Percentiles rank a stretch among this genome's conserved stretches.
Conservation (phyloP, 1,140 invertebrate genomes). For the Lithobius niger region DNA sequence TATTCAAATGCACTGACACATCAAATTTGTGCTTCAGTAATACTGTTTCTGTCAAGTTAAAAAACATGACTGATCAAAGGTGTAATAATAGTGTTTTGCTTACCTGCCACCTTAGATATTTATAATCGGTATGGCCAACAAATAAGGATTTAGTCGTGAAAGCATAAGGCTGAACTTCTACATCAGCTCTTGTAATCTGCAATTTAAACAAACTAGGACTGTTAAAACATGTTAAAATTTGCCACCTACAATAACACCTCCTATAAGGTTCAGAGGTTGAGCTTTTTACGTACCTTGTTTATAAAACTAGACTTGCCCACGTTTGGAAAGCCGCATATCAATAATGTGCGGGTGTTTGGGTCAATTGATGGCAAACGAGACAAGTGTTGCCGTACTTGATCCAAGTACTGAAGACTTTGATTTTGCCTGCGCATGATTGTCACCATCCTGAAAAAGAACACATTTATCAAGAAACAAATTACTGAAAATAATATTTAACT, state of each 20-base stretch:
- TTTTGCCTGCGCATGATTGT: conserved; percentile 93
- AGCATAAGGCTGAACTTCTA: conserved; percentile 98
- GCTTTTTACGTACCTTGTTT: conserved; percentile 65
- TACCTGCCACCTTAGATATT: conserved; percentile 75
- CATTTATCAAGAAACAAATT: too few species aligned
- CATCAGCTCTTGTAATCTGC: conserved; percentile 91
- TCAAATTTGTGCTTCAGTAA: too few species aligned
- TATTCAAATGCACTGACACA: too few species aligned
- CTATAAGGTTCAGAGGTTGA: neutral
- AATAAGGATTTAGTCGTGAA: conserved; percentile 98
- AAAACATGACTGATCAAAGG: too few species aligned
- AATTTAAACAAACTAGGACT: conserved; percentile 1
- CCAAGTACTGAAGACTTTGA: conserved; percentile 87
- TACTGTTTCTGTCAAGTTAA: too few species aligned
- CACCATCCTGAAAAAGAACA: conserved; percentile 93
- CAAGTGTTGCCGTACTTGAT: conserved; percentile 98
- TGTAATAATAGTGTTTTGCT: too few species aligned
- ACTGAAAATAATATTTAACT: too few species aligned
- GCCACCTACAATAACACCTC: neutral
- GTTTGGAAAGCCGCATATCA: conserved; percentile 98
- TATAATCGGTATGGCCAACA: conserved; percentile 97
- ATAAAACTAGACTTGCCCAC: conserved; percentile 99
- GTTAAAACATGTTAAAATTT: neutral
- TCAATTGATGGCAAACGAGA: conserved; percentile 97
- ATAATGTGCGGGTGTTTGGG: conserved; percentile 92